Conservation (phyloP, 2,888 invertebrate species). For the Cistogaster globosa region DNA sequence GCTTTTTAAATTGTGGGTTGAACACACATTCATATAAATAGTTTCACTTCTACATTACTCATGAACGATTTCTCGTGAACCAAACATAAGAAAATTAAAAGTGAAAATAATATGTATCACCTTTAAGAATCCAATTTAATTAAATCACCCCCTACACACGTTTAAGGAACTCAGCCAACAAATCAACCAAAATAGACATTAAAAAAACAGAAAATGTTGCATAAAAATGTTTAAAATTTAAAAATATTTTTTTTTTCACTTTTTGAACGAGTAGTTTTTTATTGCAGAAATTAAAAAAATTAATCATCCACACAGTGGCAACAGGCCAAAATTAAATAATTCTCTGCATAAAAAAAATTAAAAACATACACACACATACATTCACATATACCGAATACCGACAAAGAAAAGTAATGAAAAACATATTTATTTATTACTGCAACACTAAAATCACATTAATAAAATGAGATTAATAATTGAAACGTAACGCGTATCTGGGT, state of each 20-base stretch:
- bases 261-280: constrained; percentile 45
- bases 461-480: constrained; percentile 4
- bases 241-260: constrained; percentile 61
- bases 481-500: too few species aligned
- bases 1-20: not conserved
- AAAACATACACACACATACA: not conserved
- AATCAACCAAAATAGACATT: not conserved
- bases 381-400: not conserved
- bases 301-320: constrained; percentile 67
- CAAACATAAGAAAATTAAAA: constrained; percentile 10
- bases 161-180: constrained; percentile 21
- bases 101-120: constrained; percentile 26
- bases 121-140: constrained; percentile 35
- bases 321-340: constrained; percentile 62
- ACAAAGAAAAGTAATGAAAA: constrained; percentile 30
- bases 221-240: constrained; percentile 67
- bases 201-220: constrained; percentile 45
- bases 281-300: constrained; percentile 12
- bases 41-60: not conserved
- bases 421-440: constrained; percentile 24
- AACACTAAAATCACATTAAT: not conserved
- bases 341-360: constrained; percentile 37
- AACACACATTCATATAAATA: too few species aligned
- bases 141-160: constrained; percentile 37
- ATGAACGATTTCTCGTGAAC: constrained; percentile 7